Base-by-base conservation (phyloP, 2,113 vertebrate genomes). In the Brachyistius frenatus region DNA sequence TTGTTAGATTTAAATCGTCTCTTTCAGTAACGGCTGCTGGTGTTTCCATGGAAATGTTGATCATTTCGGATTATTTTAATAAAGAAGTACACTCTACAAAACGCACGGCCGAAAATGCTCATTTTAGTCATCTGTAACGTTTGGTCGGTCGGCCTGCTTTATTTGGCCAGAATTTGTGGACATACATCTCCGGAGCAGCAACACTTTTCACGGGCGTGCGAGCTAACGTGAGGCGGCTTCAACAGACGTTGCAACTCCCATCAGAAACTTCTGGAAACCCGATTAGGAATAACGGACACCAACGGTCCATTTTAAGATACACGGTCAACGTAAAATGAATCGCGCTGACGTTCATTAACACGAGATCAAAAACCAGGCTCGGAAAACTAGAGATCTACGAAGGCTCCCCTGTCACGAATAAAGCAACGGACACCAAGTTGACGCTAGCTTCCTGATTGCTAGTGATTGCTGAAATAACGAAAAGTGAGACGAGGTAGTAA, bases 211-310 rank as follows among this genome's bases (percentile, higher is more conserved):
- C 2, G 15, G 4, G 0, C 2, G 37, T 14, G 31, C 57, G 53
- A 73, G 37, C 9, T 2, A 63, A 47, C 23, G 15, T 37, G 31
- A 63, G 30, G 0, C 32, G 16, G 60, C 41, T 54, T 50, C 15
- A 66, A 63, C 11, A 35, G 5, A 39, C 4, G 14, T 44, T 5
- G 30, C 14, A 53, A n/a, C 54, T 50, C 7, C 0, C 1, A 23
- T 23, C 23, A 49, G 85, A 87, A 84, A 84, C 78, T 84, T 92
- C 76, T 65, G 5, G 81, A 88, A 89, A 79, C 54, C 5, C 37
- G 13, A 2, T 2, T 0, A 16, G 4, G 2, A 71, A 58, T 23
- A 53, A 70, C 14, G 3, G 11, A 49, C 8, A 16, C 3, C 16
- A 23, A 1, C 16, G 8, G 31, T 11, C 30, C 31, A 15, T 23